These are phyloP conservation scores for Spisula subtruncata DNA, from an alignment of 2,888 invertebrate species.

Conservation along the genomic window DNA sequence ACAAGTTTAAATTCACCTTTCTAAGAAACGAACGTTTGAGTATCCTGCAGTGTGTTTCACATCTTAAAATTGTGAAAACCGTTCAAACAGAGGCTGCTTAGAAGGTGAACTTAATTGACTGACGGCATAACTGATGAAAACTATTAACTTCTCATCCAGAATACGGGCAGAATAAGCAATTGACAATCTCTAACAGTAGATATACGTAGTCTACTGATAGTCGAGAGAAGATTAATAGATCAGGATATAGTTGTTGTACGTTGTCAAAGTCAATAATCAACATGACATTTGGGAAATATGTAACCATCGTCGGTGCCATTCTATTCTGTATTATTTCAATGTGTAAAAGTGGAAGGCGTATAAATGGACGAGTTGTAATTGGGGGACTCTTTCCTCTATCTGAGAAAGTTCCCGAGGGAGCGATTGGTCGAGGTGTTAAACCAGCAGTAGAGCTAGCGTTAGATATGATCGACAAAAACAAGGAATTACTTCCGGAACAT, in stretches of 20 bases:
- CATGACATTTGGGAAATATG: not conserved
- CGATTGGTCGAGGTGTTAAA: constrained; percentile 97
- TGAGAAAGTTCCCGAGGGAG: constrained; percentile 72
- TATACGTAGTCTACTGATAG: too few relatives aligned
- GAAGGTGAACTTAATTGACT: too few relatives aligned
- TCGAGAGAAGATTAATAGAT: too few relatives aligned
- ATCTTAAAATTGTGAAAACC: too few relatives aligned
- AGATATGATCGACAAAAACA: constrained; percentile 97
- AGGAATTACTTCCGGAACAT: constrained; percentile 95
- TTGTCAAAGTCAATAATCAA: not conserved
- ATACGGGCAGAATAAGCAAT: too few relatives aligned
- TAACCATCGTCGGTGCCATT: not conserved
- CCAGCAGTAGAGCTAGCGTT: constrained; percentile 98
- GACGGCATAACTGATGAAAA: constrained; percentile 86
- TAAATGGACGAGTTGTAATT: constrained; percentile 71
- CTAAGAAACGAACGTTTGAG: too few relatives aligned
- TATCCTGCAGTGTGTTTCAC: too few relatives aligned
- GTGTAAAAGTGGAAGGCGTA: constrained; percentile 12
- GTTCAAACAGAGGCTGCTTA: constrained; percentile 82
- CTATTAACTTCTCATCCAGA: too few relatives aligned
- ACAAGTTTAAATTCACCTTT: too few relatives aligned
- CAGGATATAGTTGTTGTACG: too few relatives aligned
- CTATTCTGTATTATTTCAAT: not conserved
- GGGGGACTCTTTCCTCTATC: constrained; percentile 81
- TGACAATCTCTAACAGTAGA: too few relatives aligned